A percentile compares a stretch with the other conserved stretches of the same genome.
Conservation (phyloP, 2,888 invertebrate genomes). For the Nycteola revayana region DNA sequence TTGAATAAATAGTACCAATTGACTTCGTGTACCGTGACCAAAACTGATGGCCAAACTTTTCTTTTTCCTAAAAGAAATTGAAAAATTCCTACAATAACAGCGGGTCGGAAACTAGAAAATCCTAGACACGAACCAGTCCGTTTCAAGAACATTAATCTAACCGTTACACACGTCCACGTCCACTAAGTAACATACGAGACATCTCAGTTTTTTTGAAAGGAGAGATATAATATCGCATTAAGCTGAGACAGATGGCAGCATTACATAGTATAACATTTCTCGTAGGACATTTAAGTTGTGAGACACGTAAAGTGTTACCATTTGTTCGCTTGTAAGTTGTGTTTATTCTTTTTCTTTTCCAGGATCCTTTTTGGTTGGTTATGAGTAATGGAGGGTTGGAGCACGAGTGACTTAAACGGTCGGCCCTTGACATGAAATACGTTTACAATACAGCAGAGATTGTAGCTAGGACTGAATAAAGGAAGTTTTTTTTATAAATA, state of each 20-base stretch:
- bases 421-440: slow-evolving; percentile 53
- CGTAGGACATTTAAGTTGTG: slow-evolving; percentile 66
- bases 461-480: slow-evolving; percentile 47
- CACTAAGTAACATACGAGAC: slow-evolving; percentile 43
- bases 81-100: slow-evolving; percentile 54
- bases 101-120: slow-evolving; percentile 42
- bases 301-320: slow-evolving; percentile 72
- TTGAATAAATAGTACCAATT: too few species aligned
- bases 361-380: slow-evolving; percentile 56
- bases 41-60: too few species aligned
- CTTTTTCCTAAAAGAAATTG: too few species aligned
- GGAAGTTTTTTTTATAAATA: too few species aligned
- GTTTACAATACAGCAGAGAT: slow-evolving; percentile 54
- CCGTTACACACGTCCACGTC: slow-evolving; percentile 35
- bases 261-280: slow-evolving; percentile 67
- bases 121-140: slow-evolving; percentile 35
- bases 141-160: slow-evolving; percentile 41
- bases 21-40: too few species aligned
- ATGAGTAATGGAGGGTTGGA: slow-evolving; percentile 64
- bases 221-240: slow-evolving; percentile 60
- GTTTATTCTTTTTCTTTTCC: slow-evolving; percentile 63
- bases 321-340: slow-evolving; percentile 69
- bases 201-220: slow-evolving; percentile 42
- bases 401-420: slow-evolving; percentile 51
- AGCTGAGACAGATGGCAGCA: slow-evolving; percentile 63